Conservation (phyloP, 2,113 vertebrate species). For the Chaenocephalus aceratus region DNA sequence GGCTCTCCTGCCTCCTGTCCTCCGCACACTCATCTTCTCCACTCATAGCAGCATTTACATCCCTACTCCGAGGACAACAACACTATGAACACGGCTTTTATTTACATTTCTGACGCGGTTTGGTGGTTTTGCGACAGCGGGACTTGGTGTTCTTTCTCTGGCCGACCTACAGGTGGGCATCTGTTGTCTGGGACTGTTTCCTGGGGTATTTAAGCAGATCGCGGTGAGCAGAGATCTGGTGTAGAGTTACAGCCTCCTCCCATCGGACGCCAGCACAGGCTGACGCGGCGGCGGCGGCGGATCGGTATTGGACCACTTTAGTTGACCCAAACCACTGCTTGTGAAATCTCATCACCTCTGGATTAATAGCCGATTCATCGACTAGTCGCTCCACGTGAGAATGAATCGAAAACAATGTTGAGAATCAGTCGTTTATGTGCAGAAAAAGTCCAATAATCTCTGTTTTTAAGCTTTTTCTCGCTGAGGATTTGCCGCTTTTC, state of each 20-base stretch:
- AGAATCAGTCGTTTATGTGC: accelerated
- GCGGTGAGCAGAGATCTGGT: constrained; percentile 49
- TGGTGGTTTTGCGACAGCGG: not conserved
- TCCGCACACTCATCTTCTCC: not conserved
- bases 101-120: not conserved
- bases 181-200: too few species aligned
- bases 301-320: not conserved
- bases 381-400: accelerated
- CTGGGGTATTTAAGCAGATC: not conserved
- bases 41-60: too few species aligned
- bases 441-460: not conserved
- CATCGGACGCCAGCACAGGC: constrained; percentile 35
- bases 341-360: not conserved
- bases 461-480: not conserved
- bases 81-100: not conserved
- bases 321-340: not conserved
- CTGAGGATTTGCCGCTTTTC: not conserved
- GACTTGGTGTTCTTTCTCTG: not conserved
- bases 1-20: not conserved
- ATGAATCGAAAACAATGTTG: accelerated
- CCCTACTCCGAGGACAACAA: accelerated
- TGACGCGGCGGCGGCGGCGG: not conserved
- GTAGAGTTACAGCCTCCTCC: constrained; percentile 73
- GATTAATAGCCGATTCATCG: not conserved
- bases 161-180: too few species aligned